Conservation (phyloP, 2,113 vertebrate genomes). For the Oreocharis arfaki region DNA sequence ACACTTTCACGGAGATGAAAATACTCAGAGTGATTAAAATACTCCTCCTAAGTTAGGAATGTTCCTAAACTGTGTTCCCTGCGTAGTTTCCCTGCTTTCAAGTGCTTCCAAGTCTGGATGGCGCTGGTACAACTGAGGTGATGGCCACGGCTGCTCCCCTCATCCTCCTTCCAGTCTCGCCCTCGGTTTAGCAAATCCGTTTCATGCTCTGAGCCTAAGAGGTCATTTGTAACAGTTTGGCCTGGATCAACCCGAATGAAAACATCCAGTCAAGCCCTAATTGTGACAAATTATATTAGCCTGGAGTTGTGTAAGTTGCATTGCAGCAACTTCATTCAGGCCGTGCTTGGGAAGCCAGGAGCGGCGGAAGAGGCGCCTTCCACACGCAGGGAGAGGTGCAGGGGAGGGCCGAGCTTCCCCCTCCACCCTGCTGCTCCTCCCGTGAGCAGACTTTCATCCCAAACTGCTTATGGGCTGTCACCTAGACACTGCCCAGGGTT, state of each 20-base stretch:
- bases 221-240: conserved; percentile 27
- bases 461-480: background rate
- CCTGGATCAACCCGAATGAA: background rate
- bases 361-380: background rate
- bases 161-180: background rate
- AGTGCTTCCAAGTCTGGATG: rapidly evolving
- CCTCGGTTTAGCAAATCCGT: background rate
- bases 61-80: background rate
- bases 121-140: background rate
- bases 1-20: background rate
- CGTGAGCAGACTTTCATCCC: background rate
- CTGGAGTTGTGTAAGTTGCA: background rate
- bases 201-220: background rate
- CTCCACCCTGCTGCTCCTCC: background rate
- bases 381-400: rapidly evolving
- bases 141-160: rapidly evolving
- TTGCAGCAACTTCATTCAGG: background rate
- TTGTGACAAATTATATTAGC: conserved; percentile 58
- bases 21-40: background rate
- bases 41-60: background rate
- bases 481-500: background rate
- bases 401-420: background rate
- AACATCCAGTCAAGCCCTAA: conserved; percentile 53
- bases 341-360: background rate
- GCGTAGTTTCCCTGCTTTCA: background rate